Conservation (phyloP, 2,888 invertebrate species). For the Aporophyla nigra region DNA sequence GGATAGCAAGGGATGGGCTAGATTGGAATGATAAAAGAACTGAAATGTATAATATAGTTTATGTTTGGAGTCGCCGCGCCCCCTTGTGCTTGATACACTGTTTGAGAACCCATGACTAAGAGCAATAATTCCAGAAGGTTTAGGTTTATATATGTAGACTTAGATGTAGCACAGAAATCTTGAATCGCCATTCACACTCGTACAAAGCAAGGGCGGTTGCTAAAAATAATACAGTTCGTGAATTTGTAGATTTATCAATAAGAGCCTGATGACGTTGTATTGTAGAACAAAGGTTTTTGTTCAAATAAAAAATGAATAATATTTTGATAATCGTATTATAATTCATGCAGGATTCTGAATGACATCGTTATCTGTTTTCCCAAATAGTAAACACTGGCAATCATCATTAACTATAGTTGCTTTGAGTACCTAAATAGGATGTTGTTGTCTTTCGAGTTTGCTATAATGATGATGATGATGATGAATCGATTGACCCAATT, state of each 20-base stretch:
- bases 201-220: background rate
- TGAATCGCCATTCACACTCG: background rate
- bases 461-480: conserved; percentile 29
- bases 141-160: too few relatives aligned
- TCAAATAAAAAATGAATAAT: background rate
- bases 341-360: background rate
- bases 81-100: too few relatives aligned
- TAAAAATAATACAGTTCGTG: background rate
- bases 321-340: background rate
- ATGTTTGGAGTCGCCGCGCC: background rate
- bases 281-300: background rate
- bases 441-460: conserved; percentile 3
- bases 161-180: background rate
- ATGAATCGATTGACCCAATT: conserved; percentile 26
- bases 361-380: background rate
- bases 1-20: too few relatives aligned
- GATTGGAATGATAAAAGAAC: background rate
- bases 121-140: background rate
- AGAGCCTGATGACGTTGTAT: background rate
- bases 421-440: conserved; percentile 11
- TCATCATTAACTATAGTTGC: conserved; percentile 31
- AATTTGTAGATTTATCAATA: background rate
- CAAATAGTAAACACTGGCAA: conserved; percentile 8
- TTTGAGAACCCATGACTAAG: background rate
- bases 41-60: background rate